Evolutionary conservation across 2,888 invertebrate species (phyloP), one percentile per base, ranked within the genome.

Genomic region (Balanococcus diminutus): DNA sequence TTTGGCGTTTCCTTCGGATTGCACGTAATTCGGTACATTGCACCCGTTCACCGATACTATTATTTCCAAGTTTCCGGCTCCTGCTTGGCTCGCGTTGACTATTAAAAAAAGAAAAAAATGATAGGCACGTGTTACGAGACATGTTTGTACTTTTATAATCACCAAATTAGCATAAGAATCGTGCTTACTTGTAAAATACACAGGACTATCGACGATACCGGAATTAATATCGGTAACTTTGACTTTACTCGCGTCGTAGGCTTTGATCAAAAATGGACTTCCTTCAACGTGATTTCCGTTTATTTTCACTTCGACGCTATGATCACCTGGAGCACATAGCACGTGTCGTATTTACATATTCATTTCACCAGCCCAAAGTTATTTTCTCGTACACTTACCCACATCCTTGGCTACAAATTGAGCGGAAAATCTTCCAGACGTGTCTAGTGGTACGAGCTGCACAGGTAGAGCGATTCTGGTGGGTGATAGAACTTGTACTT

Each of bases 1-100:
- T 88, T 96, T 94, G 0, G 98, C 98, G 90, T 98, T 98, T 61
- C 98, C 98, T 91, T 98, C 98, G 72, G 97, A 96, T 89, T 98
- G 97, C 0, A 99, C 98, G 90, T 97, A 98, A 91, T 99, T 99
- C 11, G 98, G 98, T 19, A 99, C 98, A 90, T 99, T 99, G 89
- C 97, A 94, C 16, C 97, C 97, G 89, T 95, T 96, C 1, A 98
- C 98, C 0, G 98, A 97, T 0, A 99, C 98, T 87, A 98, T 98
- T 86, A 99, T 98, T 91, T 99, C 98, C 89, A 98, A 92, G 90
- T 98, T 98, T 31, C 98, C 98, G 82, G 98, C 98, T 87, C 98
- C 97, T 89, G 92, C 92, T 88, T 91, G 91, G 87, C 91, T 91
- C 8, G 92, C 92, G 89, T 92, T 92, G 88, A 92, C 92, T 92